Conservation (phyloP, 1,140 invertebrate genomes). For the Aplysia californica region DNA sequence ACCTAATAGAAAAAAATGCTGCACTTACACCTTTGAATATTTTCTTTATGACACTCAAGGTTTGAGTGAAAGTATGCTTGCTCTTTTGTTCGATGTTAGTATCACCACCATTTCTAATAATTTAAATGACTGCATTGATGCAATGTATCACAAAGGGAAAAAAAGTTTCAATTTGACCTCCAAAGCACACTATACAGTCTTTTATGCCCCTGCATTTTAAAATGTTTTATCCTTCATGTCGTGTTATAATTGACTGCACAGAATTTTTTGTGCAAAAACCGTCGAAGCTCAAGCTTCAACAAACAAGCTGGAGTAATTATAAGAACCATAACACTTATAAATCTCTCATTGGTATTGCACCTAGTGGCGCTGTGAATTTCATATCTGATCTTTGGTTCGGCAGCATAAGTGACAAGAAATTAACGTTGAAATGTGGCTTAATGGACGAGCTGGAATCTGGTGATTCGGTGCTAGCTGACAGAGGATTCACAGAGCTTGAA, state of each 20-base stretch:
- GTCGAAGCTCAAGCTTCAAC: not conserved
- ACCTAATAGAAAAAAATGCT: not conserved
- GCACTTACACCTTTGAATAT: not conserved
- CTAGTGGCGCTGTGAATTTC: constrained; percentile 6
- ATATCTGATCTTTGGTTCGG: constrained; percentile 10
- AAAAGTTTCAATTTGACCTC: not conserved
- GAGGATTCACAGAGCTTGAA: constrained; percentile 1
- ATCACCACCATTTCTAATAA: not conserved
- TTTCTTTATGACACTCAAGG: not conserved
- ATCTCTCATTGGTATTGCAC: not conserved
- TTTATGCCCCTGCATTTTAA: not conserved
- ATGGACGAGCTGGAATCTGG: not conserved
- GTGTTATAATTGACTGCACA: not conserved
- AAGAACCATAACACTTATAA: constrained; percentile 6
- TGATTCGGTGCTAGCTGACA: constrained; percentile 1
- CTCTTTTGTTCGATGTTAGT: not conserved
- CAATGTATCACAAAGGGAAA: not conserved
- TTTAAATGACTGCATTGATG: not conserved
- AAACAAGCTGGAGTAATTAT: constrained; percentile 5
- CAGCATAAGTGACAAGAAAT: constrained; percentile 4
- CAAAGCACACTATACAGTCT: not conserved
- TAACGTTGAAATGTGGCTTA: not conserved
- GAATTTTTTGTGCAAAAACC: constrained; percentile 6
- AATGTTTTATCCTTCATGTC: not conserved
- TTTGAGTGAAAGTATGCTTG: not conserved